Evolutionary conservation across 1,140 invertebrate genomes (phyloP).

Genomic region (Cydia pomonella): DNA sequence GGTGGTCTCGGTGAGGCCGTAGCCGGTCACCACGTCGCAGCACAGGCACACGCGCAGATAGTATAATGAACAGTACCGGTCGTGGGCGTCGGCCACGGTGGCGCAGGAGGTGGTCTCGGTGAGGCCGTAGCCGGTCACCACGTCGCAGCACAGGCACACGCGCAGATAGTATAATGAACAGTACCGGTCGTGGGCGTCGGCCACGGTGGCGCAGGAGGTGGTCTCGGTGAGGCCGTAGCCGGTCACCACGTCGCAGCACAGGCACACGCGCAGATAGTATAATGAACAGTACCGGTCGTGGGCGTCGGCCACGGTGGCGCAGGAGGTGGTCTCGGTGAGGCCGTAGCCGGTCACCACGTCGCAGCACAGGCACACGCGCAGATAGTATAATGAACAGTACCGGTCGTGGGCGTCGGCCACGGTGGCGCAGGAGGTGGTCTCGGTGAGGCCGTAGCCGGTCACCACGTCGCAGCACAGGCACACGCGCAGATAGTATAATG

Average conservation of each 20-base stretch:
- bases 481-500: too few species aligned
- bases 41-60: conserved; percentile 96
- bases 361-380: conserved; percentile 95
- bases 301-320: conserved; percentile 94
- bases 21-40: conserved; percentile 95
- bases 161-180: too few species aligned
- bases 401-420: conserved; percentile 88
- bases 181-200: conserved; percentile 84
- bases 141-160: conserved; percentile 93
- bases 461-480: conserved; percentile 95
- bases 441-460: conserved; percentile 98
- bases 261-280: conserved; percentile 95
- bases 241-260: conserved; percentile 94
- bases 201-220: conserved; percentile 94
- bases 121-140: conserved; percentile 97
- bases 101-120: conserved; percentile 98
- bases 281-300: conserved; percentile 77
- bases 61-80: conserved; percentile 80
- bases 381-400: too few species aligned
- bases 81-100: conserved; percentile 90
- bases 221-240: conserved; percentile 99
- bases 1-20: conserved; percentile 98
- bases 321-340: conserved; percentile 97
- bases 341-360: conserved; percentile 97
- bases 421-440: conserved; percentile 96